Conservation (phyloP, 2,888 invertebrate species). For the Cactoblastis cactorum region DNA sequence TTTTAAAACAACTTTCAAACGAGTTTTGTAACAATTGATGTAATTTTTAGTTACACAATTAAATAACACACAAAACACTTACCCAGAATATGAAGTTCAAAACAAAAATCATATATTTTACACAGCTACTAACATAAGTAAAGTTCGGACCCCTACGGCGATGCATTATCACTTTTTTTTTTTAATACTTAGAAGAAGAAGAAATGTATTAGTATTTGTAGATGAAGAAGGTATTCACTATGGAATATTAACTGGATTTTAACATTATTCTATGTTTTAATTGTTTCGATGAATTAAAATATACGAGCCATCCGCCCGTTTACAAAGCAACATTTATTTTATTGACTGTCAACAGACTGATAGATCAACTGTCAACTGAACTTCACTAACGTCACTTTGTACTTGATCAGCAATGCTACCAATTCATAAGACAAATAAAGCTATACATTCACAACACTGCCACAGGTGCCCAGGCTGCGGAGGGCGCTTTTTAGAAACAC, state of each 20-base stretch:
- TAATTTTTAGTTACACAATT: not conserved
- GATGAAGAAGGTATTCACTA: not conserved
- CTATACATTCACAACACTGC: too few relatives aligned
- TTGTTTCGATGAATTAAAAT: not conserved
- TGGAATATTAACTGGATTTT: not conserved
- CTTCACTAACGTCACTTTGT: too few relatives aligned
- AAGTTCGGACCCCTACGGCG: constrained; percentile 84
- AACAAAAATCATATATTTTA: constrained; percentile 94
- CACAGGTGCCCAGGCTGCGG: too few relatives aligned
- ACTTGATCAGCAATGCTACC: too few relatives aligned
- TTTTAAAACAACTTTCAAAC: constrained; percentile 9
- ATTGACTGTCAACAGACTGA: not conserved
- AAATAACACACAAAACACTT: constrained; percentile 54
- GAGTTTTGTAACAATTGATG: not conserved
- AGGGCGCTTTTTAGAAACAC: too few relatives aligned
- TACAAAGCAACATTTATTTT: not conserved
- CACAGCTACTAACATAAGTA: constrained; percentile 91
- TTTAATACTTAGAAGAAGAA: constrained; percentile 15
- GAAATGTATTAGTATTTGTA: not conserved
- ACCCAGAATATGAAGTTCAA: constrained; percentile 95
- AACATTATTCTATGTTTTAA: not conserved
- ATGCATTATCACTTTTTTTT: constrained; percentile 67
- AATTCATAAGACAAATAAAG: too few relatives aligned
- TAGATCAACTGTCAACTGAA: not conserved
- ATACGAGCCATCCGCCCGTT: not conserved